Base-by-base conservation (phyloP, 2,888 invertebrate genomes). In the Psococerastis gibbosa region DNA sequence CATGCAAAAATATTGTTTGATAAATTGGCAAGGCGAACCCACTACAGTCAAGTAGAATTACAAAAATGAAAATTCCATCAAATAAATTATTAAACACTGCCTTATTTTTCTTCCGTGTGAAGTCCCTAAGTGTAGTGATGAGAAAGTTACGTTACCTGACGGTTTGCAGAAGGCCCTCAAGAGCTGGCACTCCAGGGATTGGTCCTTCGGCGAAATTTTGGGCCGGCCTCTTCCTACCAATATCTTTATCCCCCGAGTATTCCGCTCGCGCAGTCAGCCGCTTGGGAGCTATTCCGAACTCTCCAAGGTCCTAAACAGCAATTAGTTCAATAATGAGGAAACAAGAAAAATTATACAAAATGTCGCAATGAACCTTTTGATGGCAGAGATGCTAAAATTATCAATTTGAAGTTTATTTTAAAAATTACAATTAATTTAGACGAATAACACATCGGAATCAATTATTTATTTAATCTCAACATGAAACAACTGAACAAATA, bases 251-350 rank as follows among this genome's bases (percentile, higher is more conserved):
- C 8, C 27, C 27, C 20, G 69, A 68, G 59, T 84, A 97, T 51
- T 87, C 80, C 11, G 71, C 71, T 2, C 79, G 81, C 0, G 91
- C 79, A 54, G 78, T 73, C 47, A 97, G 68, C 1, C 75, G 73
- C 49, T 81, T 77, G 0, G 94, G 94, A 0, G 97, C 94, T 52
- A 98, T 92, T 15, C 97, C 98, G 65, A 84, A 87, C 58, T 91
- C 87, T 2, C 87, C 78, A 18, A 87, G 70, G 60, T 98, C 97
- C 69, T 72, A 49, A 15, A 47, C 45, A 49, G 42, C 27, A n/a
- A n/a, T n/a, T n/a, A n/a, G n/a, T n/a, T n/a, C n/a, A n/a, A n/a
- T n/a, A n/a, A n/a, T n/a, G n/a, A n/a, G n/a, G n/a, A n/a, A 45
- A 41, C 46, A 47, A 22, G 46, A 22, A 13, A 44, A 5, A 43